These are phyloP conservation scores for Tauraco erythrolophus DNA, from an alignment of 2,113 vertebrate species.

Conservation along the genomic window DNA sequence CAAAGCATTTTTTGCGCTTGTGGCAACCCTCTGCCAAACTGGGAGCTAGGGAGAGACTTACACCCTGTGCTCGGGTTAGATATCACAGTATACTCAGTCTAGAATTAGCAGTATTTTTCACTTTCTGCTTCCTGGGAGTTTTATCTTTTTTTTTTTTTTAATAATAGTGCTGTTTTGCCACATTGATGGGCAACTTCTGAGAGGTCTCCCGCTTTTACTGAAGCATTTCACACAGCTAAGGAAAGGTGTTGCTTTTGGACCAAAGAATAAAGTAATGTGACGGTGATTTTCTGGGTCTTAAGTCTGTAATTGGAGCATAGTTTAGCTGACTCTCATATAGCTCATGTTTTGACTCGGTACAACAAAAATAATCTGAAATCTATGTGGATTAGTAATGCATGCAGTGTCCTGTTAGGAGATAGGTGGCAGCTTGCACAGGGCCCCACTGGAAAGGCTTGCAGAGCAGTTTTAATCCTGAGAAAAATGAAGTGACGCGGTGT, in stretches of 20 bases:
- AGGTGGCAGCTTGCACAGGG: background rate
- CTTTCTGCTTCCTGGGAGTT: background rate
- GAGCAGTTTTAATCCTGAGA: background rate
- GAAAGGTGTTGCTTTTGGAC: conserved; percentile 41
- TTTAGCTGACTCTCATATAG: conserved; percentile 58
- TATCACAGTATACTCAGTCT: background rate
- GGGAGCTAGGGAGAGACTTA: background rate
- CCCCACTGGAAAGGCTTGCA: background rate
- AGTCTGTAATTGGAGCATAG: background rate
- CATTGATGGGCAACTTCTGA: background rate
- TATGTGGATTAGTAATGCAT: conserved; percentile 31
- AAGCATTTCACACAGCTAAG: background rate
- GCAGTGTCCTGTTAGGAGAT: background rate
- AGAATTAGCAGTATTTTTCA: background rate
- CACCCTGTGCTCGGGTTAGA: background rate
- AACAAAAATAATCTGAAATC: conserved; percentile 56
- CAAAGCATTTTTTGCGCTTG: background rate
- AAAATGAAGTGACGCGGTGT: background rate
- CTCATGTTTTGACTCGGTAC: conserved; percentile 39
- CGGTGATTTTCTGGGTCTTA: background rate
- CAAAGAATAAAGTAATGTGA: background rate
- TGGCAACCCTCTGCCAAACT: background rate
- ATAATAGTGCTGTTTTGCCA: background rate
- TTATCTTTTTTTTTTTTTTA: conserved; percentile 1
- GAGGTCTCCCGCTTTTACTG: background rate